These are phyloP conservation scores for Tetramorium alpestre DNA, from an alignment of 1,140 invertebrate species.

Conservation along the genomic window DNA sequence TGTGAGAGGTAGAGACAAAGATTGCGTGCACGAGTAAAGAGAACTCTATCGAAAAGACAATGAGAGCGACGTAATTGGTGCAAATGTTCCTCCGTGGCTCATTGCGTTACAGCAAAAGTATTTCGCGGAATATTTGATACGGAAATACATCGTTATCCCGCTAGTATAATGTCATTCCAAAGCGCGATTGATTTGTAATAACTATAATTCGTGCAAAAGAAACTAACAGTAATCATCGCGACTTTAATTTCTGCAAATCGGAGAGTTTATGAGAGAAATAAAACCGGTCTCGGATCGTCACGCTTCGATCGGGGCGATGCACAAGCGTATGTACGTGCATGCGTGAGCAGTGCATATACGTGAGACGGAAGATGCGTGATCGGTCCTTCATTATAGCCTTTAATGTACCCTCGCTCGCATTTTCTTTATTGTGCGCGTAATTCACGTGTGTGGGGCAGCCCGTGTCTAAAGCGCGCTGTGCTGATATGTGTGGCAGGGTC, in stretches of 20 bases:
- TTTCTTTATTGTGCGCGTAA: slow-evolving; percentile 68
- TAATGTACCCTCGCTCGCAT: slow-evolving; percentile 58
- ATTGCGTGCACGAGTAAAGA: slow-evolving; percentile 45
- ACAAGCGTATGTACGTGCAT: slow-evolving; percentile 59
- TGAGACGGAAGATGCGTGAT: slow-evolving; percentile 62
- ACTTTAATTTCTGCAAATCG: slow-evolving; percentile 37
- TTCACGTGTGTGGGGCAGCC: slow-evolving; percentile 65
- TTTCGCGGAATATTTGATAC: slow-evolving; percentile 8
- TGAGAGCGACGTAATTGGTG: slow-evolving; percentile 54
- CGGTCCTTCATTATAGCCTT: slow-evolving; percentile 61
- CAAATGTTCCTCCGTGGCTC: slow-evolving; percentile 1
- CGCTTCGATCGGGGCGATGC: slow-evolving; percentile 19
- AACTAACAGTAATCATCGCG: neutral
- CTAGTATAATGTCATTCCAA: neutral
- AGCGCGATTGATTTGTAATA: slow-evolving; percentile 3
- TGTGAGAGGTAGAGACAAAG: slow-evolving; percentile 33
- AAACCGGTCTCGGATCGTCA: neutral
- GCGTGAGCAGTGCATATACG: slow-evolving; percentile 57
- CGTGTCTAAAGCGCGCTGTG: slow-evolving; percentile 76
- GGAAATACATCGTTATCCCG: neutral
- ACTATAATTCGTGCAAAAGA: neutral
- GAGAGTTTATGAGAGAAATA: slow-evolving; percentile 6
- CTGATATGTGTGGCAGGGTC: slow-evolving; percentile 81
- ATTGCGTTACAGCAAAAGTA: slow-evolving; percentile 18
- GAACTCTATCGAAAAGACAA: slow-evolving; percentile 45